Evolutionary conservation across 2,888 invertebrate genomes (phyloP).

Genomic region (Drosophila recens): DNA sequence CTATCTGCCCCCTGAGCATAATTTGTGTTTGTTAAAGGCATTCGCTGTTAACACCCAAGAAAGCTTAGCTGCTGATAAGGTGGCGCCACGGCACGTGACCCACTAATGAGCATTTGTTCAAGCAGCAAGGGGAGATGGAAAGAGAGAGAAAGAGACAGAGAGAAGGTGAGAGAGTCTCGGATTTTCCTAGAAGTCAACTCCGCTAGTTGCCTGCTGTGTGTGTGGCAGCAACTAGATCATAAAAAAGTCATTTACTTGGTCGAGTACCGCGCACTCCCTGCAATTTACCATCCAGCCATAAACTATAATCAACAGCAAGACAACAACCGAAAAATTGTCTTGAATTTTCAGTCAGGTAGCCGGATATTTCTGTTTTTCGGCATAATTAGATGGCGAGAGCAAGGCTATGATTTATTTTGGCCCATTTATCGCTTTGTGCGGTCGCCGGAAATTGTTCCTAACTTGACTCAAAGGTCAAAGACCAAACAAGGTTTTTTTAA

Average conservation of each 20-base stretch:
- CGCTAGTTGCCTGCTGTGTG: slow-evolving; percentile 23
- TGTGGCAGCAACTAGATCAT: slow-evolving; percentile 50
- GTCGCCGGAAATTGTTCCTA: slow-evolving; percentile 54
- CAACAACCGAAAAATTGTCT: slow-evolving; percentile 33
- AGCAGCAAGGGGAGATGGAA: background rate
- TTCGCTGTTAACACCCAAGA: slow-evolving; percentile 49
- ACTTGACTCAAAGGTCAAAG: slow-evolving; percentile 37
- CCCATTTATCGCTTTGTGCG: slow-evolving; percentile 46
- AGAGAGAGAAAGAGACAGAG: background rate
- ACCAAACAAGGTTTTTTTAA: slow-evolving; percentile 1
- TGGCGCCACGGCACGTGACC: slow-evolving; percentile 60
- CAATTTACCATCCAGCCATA: slow-evolving; percentile 27
- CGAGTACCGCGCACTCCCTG: background rate
- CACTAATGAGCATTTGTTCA: slow-evolving; percentile 66
- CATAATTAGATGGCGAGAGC: slow-evolving; percentile 55
- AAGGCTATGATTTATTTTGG: slow-evolving; percentile 48
- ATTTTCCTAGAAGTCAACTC: slow-evolving; percentile 26
- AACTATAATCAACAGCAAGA: slow-evolving; percentile 47
- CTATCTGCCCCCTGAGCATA: slow-evolving; percentile 45
- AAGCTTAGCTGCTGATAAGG: slow-evolving; percentile 44
- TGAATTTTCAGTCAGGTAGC: slow-evolving; percentile 45
- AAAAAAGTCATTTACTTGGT: slow-evolving; percentile 59
- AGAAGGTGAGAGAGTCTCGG: slow-evolving; percentile 23
- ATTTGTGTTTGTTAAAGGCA: slow-evolving; percentile 59
- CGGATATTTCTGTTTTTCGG: slow-evolving; percentile 55